Evolutionary conservation across 2,888 invertebrate genomes (phyloP).

Genomic region (Neoascia interrupta): DNA sequence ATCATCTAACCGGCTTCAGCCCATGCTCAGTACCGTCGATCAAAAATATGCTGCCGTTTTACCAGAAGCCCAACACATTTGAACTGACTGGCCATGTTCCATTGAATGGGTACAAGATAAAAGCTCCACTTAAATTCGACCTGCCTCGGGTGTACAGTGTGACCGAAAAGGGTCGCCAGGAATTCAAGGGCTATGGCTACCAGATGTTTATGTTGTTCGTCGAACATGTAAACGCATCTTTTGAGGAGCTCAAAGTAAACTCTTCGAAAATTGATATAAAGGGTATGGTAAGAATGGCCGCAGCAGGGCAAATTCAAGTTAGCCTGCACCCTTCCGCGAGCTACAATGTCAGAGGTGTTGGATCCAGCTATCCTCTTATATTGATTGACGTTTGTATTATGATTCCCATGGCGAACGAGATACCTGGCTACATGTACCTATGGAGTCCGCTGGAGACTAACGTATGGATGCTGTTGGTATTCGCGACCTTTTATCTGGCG

Average conservation of each 20-base stretch:
- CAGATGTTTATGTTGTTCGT: constrained; percentile 73
- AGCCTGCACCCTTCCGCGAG: constrained; percentile 73
- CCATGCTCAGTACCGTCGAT: no score
- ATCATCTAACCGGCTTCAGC: not conserved
- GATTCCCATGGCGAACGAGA: constrained; percentile 74
- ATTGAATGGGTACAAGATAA: constrained; percentile 72
- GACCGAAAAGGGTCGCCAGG: constrained; percentile 34
- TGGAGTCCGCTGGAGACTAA: constrained; percentile 69
- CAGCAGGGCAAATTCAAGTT: constrained; percentile 72
- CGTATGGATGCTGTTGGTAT: constrained; percentile 72
- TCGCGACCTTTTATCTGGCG: constrained; percentile 71
- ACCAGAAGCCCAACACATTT: constrained; percentile 1
- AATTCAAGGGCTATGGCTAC: constrained; percentile 2
- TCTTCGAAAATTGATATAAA: no score
- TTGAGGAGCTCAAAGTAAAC: no score
- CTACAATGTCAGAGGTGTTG: constrained; percentile 49
- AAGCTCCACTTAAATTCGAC: constrained; percentile 72
- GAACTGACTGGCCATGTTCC: constrained; percentile 14
- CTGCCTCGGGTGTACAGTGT: constrained; percentile 73
- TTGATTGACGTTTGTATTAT: constrained; percentile 76
- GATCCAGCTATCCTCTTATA: constrained; percentile 75
- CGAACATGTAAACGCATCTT: constrained; percentile 72
- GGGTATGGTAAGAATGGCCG: constrained; percentile 16
- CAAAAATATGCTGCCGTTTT: no score
- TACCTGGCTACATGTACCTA: constrained; percentile 72